phyloP scores from a whole-genome alignment of 2,797 vertebrate genomes.

The Agapornis canus region DNA sequence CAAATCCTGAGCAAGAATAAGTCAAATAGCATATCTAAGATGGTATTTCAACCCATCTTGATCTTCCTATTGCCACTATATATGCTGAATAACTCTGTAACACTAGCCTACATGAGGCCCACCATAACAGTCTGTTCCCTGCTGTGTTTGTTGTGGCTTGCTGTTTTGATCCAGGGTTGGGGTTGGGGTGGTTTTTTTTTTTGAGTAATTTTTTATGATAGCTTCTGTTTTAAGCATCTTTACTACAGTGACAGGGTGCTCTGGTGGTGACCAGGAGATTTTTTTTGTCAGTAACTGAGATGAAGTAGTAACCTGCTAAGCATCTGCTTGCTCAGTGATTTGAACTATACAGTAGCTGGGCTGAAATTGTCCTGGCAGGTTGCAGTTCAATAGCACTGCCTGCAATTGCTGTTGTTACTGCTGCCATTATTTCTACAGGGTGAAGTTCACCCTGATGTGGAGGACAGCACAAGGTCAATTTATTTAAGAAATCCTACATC shows the following conservation, averaged over 20 bases:
- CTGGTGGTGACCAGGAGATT: not conserved
- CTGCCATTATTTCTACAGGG: not conserved
- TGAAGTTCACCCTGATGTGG: not conserved
- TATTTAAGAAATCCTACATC: not conserved
- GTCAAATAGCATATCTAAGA: not conserved
- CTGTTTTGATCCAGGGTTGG: not conserved
- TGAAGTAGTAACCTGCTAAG: slow-evolving; percentile 22
- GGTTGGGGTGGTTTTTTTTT: not conserved
- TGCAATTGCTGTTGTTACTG: slow-evolving; percentile 22
- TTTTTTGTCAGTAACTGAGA: slow-evolving; percentile 12
- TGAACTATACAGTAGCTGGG: not conserved
- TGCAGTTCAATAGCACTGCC: not conserved
- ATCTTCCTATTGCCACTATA: not conserved
- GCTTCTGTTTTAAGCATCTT: slow-evolving; percentile 23
- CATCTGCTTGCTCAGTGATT: slow-evolving; percentile 20
- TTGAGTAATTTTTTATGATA: not conserved
- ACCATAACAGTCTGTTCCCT: not conserved
- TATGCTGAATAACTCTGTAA: not conserved
- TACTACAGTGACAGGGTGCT: not conserved
- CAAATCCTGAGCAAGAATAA: not conserved
- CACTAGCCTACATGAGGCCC: not conserved
- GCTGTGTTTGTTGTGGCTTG: not conserved
- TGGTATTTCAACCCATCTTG: not conserved
- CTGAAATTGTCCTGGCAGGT: slow-evolving; percentile 36
- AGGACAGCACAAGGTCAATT: slow-evolving; percentile 21